Base-by-base conservation (phyloP, 1,140 invertebrate genomes). In the Cephus cinctus region DNA sequence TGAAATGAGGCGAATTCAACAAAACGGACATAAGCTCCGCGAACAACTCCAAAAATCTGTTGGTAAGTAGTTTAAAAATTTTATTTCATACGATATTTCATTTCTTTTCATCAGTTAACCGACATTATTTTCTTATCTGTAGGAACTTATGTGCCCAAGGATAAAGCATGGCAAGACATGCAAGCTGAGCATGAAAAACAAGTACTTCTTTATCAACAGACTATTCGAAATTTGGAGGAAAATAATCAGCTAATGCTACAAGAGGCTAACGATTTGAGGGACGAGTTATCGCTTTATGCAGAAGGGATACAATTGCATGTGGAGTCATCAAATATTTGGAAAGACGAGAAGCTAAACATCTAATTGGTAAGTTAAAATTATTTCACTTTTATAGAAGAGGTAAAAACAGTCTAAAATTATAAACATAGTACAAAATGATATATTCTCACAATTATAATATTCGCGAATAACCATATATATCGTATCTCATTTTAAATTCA, bases 241-340 rank as follows among this genome's bases (percentile, higher is more conserved):
- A 64, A 64, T 42, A 66, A 63, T 35, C 48, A 52, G 5, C 32
- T 51, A 9, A 62, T 64, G 56, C 34, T 64, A 11, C 42, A 62
- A 43, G 59, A 66, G 43, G 59, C 63, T 4, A 50, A 57, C 48
- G 35, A 56, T n/a, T 25, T 63, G 11, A 57, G 52, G 18, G 54
- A 64, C 32, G 30, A 48, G 3, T 31, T 66, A 11, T 30, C 47
- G 1, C 51, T 62, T 23, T 39, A 58, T 32, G 9, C 43, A 4
- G 20, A 16, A n/a, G 53, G 47, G n/a, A 35, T 54, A 5, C 50
- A 52, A 38, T 41, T 59, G 3, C 52, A 59, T 16, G 38, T 52
- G 3, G 58, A 59, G 46, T 52, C 57, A 14, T 59, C 52, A 14
- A 49, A 49, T 16, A n/a, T 43, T 15, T 54, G 55, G 51, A 47